Evolutionary conservation across 2,888 invertebrate species (phyloP).

Genomic region (Drosophila fulvimacula): DNA sequence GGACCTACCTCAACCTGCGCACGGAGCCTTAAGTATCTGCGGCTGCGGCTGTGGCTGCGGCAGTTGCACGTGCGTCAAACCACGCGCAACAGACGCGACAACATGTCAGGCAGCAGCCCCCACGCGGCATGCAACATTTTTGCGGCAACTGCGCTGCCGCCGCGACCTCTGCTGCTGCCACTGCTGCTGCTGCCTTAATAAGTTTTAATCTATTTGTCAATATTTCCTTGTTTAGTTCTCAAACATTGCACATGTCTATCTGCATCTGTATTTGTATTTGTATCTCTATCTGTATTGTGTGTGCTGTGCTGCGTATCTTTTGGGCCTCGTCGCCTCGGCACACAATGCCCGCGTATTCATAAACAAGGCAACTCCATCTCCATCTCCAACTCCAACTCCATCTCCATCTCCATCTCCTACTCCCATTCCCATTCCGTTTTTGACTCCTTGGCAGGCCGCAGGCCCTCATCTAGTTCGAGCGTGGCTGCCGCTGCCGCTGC

Average conservation of each 20-base stretch:
- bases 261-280: slow-evolving; percentile 34
- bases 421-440: slow-evolving; percentile 14
- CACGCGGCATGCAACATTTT: slow-evolving; percentile 67
- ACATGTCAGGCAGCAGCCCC: slow-evolving; percentile 71
- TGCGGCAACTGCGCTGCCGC: slow-evolving; percentile 42
- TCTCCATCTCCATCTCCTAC: slow-evolving; percentile 5
- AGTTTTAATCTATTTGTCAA: slow-evolving; percentile 81
- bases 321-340: slow-evolving; percentile 56
- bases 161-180: slow-evolving; percentile 15
- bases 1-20: slow-evolving; percentile 74
- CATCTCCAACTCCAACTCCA: slow-evolving; percentile 13
- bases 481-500: slow-evolving; percentile 19
- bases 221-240: slow-evolving; percentile 76
- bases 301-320: slow-evolving; percentile 42
- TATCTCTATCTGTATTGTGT: slow-evolving; percentile 24
- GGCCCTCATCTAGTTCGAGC: slow-evolving; percentile 60
- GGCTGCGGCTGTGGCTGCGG: slow-evolving; percentile 19
- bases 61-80: slow-evolving; percentile 61
- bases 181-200: slow-evolving; percentile 63
- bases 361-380: slow-evolving; percentile 64
- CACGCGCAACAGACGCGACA: slow-evolving; percentile 58
- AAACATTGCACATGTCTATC: slow-evolving; percentile 62
- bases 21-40: slow-evolving; percentile 35
- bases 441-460: slow-evolving; percentile 32
- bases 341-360: slow-evolving; percentile 76